A percentile compares a stretch with the other conserved stretches of the same genome.
These are phyloP conservation scores for Venturia canescens DNA, from an alignment of 1,140 invertebrate species.

Conservation along the genomic window DNA sequence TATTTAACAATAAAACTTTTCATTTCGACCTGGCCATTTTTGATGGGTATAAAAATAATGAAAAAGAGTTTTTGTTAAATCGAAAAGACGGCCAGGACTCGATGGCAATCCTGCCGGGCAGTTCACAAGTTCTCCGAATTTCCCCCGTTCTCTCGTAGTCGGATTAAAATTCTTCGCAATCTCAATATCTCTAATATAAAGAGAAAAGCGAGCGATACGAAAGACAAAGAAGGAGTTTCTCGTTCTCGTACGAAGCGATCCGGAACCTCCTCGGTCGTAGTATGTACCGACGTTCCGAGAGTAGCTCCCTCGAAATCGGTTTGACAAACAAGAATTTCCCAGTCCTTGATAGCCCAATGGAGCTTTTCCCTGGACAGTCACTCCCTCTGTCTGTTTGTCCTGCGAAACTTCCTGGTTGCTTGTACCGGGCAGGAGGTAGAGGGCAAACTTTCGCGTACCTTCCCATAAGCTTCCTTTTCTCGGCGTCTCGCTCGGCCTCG, in stretches of 20 bases:
- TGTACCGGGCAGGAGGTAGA: not conserved
- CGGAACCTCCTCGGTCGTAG: slow-evolving; percentile 2
- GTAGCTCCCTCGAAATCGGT: slow-evolving; percentile 38
- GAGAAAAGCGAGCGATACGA: not conserved
- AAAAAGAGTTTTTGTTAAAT: too few species aligned
- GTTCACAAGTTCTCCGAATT: too few species aligned
- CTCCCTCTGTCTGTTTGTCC: slow-evolving; percentile 29
- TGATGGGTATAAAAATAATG: too few species aligned
- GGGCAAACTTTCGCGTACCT: slow-evolving; percentile 7
- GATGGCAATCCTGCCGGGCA: too few species aligned
- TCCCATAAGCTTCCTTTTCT: not conserved
- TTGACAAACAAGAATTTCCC: slow-evolving; percentile 45
- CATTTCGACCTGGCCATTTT: too few species aligned
- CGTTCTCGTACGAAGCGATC: slow-evolving; percentile 9
- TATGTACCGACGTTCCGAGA: slow-evolving; percentile 32
- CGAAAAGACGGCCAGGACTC: too few species aligned
- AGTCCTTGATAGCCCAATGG: not conserved
- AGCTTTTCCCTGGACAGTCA: slow-evolving; percentile 18
- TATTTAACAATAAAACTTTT: too few species aligned
- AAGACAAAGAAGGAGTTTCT: slow-evolving; percentile 14
- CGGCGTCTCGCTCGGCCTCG: not conserved
- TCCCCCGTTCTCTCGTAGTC: not conserved
- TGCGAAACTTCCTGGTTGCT: slow-evolving; percentile 29
- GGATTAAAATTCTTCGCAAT: not conserved
- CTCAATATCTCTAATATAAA: slow-evolving; percentile 1